Evolutionary conservation across 2,888 invertebrate genomes (phyloP), one percentile per base, ranked within the genome.

Genomic region (Melitaea athalia): DNA sequence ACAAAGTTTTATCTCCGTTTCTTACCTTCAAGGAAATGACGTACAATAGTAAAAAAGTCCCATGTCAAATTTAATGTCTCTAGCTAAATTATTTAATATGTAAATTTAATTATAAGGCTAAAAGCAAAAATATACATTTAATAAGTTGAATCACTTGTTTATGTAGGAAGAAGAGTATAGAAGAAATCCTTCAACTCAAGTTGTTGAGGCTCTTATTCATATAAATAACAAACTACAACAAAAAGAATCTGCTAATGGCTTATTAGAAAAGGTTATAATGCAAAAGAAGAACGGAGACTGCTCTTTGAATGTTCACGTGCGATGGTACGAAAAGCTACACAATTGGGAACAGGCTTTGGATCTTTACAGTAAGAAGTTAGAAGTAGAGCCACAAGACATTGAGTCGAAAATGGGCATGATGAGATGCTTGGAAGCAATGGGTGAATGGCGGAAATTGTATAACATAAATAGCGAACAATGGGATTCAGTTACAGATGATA

Each of bases 191-290:
- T 95, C 80, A 93, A 95, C 77, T 93, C 96, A 96, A 79, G 97
- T 98, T 0, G 95, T 99, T 10, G 99, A 99, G 85, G 95, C 98
- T 0, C 93, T 99, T 0, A 99, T 99, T 81, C 96, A 96, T 49
- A 99, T 99, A 74, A 99, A 99, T 83, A 99, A 99, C 85, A 99
- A 99, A 89, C 92, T 99, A 11, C 99, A 99, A 82, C 98, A 99
- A 81, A 98, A 98, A 73, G 99, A 99, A 88, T 99, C 99, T 0
- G 99, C 99, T 0, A 97, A 97, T 78, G 99, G 99, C 67, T 89
- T 98, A 10, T 85, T 99, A 17, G 96, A 97, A 78, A 97, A 97
- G 84, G 98, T 98, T 0, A 97, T 97, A 92, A 95, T 94, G 64
- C 94, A 96, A 78, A 95, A 96, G 72, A 95, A 95, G 71, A 94